Base-by-base conservation (phyloP, 2,888 invertebrate genomes). In the Hemistola chrysoprasaria region DNA sequence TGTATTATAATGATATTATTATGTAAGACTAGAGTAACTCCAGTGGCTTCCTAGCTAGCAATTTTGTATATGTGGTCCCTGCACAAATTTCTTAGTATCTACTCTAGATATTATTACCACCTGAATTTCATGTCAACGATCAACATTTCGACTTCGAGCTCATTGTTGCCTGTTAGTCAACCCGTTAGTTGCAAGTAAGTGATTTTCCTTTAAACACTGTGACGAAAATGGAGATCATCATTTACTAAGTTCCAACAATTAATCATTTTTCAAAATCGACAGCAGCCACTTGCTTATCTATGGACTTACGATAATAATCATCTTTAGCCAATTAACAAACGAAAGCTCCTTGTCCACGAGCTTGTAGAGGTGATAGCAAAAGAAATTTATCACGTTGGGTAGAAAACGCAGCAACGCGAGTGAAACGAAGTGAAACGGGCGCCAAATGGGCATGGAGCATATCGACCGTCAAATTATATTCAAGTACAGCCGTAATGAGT, bases 391-490 rank as follows among this genome's bases (percentile, higher is more conserved):
- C 62, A 58, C 53, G 55, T 53, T 66, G 66, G 59, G 65, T 78
- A 78, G 79, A 79, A 78, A 79, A 78, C 77, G 76, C 66, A 61
- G 52, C 56, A 62, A 54, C 57, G 68, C 65, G 59, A 68, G 79
- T 74, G 78, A 78, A 82, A 75, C 82, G 70, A 61, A 77, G 78
- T 82, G 82, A 77, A 80, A 81, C 80, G 71, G 16, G 73, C 62
- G 62, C 74, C 66, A 77, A 74, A 74, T 79, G 78, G 65, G 51
- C 80, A 78, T 62, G 47, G 65, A 79, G 70, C 85, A 82, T 81
- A 70, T 76, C 86, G 82, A 80, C 80, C 78, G 72, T 81, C 83
- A 80, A 84, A 83, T 78, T 76, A 73, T 65, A 68, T 70, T 73
- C 76, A 77, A 80, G 77, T 78, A 69, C 77, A 69, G 51, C 53